phyloP scores from a whole-genome alignment of 2,113 vertebrate species.

The Paedocypris sp. region DNA sequence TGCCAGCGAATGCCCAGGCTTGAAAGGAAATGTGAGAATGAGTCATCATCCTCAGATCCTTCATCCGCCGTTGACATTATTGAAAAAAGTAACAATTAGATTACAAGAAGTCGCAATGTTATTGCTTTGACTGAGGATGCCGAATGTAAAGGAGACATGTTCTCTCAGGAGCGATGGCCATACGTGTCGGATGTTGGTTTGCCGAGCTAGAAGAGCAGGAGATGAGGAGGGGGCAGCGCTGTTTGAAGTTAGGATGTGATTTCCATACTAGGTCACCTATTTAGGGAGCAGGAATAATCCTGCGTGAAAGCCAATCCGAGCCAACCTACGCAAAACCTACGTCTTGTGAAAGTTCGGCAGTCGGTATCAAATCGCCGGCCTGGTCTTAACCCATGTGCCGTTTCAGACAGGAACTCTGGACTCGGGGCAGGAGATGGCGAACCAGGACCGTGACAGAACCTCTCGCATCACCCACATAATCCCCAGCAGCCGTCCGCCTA shows the following conservation, averaged over 20 bases:
- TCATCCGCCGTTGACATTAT: too few relatives aligned
- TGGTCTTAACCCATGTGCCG: too few relatives aligned
- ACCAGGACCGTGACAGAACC: background rate
- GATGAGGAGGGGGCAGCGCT: background rate
- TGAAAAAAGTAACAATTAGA: too few relatives aligned
- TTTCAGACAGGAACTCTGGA: constrained; percentile 48
- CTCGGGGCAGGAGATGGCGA: constrained; percentile 40
- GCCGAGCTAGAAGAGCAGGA: background rate
- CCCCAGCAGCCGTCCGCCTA: background rate
- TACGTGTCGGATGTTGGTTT: background rate
- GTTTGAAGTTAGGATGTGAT: constrained; percentile 27
- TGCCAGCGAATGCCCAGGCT: background rate
- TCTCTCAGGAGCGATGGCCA: too few relatives aligned
- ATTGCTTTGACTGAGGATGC: too few relatives aligned
- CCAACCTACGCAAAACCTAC: constrained; percentile 7
- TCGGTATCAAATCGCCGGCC: too few relatives aligned
- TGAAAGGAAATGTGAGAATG: background rate
- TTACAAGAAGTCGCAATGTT: too few relatives aligned
- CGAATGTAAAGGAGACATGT: too few relatives aligned
- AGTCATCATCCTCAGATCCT: too few relatives aligned
- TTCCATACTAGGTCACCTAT: constrained; percentile 38
- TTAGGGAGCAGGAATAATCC: constrained; percentile 23
- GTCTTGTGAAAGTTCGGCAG: background rate
- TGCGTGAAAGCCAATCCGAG: constrained; percentile 17
- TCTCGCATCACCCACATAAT: background rate